Evolutionary conservation across 2,888 invertebrate genomes (phyloP).

Genomic region (Agriopis aurantiaria): DNA sequence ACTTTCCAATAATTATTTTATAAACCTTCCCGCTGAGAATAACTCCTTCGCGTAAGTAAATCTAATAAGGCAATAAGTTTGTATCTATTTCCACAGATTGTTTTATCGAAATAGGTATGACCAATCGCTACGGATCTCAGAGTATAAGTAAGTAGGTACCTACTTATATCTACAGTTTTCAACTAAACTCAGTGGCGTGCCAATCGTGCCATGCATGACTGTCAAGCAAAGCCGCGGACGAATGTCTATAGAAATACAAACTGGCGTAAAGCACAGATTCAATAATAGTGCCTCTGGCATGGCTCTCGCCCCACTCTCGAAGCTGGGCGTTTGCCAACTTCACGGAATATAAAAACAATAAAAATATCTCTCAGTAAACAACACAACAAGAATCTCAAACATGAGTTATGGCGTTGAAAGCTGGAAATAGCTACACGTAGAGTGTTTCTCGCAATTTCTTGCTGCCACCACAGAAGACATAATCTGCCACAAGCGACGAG

Average conservation of each 20-base stretch:
- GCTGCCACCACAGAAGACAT: too few species aligned
- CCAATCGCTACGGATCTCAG: too few species aligned
- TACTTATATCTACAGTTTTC: too few species aligned
- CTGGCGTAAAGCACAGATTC: neutral
- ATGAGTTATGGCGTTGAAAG: neutral
- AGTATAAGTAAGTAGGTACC: too few species aligned
- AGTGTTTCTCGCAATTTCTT: neutral
- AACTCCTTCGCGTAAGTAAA: too few species aligned
- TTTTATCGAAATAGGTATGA: too few species aligned
- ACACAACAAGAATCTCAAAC: slow-evolving; percentile 1
- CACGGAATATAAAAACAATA: slow-evolving; percentile 8
- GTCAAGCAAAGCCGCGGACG: neutral
- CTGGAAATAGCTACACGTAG: slow-evolving; percentile 7
- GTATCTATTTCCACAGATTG: too few species aligned
- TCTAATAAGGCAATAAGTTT: too few species aligned
- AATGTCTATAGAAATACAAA: neutral
- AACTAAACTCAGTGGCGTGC: too few species aligned
- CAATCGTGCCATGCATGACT: too few species aligned
- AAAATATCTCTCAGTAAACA: slow-evolving; percentile 17
- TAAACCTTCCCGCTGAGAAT: too few species aligned
- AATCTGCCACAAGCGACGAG: neutral
- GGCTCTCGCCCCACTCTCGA: neutral
- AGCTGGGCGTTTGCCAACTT: slow-evolving; percentile 13
- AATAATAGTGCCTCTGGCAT: neutral
- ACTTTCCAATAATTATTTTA: too few species aligned